Evolutionary conservation across 2,888 invertebrate species (phyloP), one percentile per base, ranked within the genome.

Genomic region (Lepidocyrtoides sp.): DNA sequence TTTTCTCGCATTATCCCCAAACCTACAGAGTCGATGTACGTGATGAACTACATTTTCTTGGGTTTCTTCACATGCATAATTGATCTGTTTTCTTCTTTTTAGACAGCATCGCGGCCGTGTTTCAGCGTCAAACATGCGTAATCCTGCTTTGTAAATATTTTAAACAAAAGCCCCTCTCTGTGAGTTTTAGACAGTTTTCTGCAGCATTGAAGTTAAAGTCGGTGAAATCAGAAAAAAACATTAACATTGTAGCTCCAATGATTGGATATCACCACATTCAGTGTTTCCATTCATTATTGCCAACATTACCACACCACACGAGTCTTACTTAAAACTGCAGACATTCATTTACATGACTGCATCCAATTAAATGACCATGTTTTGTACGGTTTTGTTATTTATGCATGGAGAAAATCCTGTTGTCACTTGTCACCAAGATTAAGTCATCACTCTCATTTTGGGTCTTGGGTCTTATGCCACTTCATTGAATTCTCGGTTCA

Each of bases 341-440:
- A n/a, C 69, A 69, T 36, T 69, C 36, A 36, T 36, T n/a, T 17
- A 36, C 32, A 69, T 32, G 69, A 69, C n/a, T 17, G 10, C 69
- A 36, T 36, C 36, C 36, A 32, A 69, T 69, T 36, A 69, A n/a
- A 69, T 69, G 5, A 5, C 17, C 20, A 57, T 20, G 20, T 63
- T 29, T 29, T 63, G 12, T 63, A 63, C 12, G 20, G 3, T 4
- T 12, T 20, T 2, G 17, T 17, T n/a, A n/a, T n/a, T n/a, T n/a
- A 75, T 44, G 48, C 75, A 69, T 48, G 14, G 29, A 77, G 23
- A 77, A 77, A 77, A 17, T 51, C 51, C 66, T 17, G 23, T 44
- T 83, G 66, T 83, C 83, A 83, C 14, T 83, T 83, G 83, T 83
- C 83, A 51, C 29, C n/a, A 51, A 85, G 85, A 85, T 85, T 85